Base-by-base conservation (phyloP, 2,113 vertebrate species). In the Phrynocephalus versicolor region DNA sequence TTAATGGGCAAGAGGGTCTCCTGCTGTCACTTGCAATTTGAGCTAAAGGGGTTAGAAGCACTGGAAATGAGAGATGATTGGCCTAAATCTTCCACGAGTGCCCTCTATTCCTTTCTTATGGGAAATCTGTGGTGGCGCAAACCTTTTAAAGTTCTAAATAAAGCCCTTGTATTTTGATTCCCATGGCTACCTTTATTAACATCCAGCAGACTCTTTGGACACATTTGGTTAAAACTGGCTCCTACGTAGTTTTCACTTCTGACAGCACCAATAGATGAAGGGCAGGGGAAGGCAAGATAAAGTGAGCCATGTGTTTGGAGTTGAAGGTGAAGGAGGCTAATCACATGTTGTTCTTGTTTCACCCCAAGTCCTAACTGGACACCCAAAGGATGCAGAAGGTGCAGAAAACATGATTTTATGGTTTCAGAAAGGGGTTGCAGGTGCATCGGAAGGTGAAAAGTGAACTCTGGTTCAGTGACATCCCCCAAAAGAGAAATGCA, bases 1-100 rank as follows among this genome's bases (percentile, higher is more conserved):
- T 84, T 84, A 91, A 89, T 70, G 86, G 51, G 72, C 69, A 15
- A 76, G 55, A 91, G 62, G 65, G 81, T 82, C 79, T 64, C 87
- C 82, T 0, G 0, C 41, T 89, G 86, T 79, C 86, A 88, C 18
- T 80, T 1, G 0, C 33, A 88, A 89, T 81, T 89, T 91, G 85
- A 89, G 37, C 60, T 1, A 1, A 77, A 88, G 83, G 45, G 37
- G 88, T 12, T 58, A 77, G 10, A 30, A 77, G 16, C 69, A 81
- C 41, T 15, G 23, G 58, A 86, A 89, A 1, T 86, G 55, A 86
- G 39, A 83, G 80, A 88, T 88, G 85, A 85, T 84, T 88, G 57
- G 57, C 78, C 33, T 88, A 80, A 84, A 83, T 87, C 67, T 71
- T 92, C 79, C 23, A 12, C 71, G 65, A 30, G 6, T 84, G 18